Percentiles rank a stretch among this genome's conserved stretches.
These are phyloP conservation scores for Chrysogorgia sp. DNA, from an alignment of 92 coral and sea anemone species.

Conservation along the genomic window DNA sequence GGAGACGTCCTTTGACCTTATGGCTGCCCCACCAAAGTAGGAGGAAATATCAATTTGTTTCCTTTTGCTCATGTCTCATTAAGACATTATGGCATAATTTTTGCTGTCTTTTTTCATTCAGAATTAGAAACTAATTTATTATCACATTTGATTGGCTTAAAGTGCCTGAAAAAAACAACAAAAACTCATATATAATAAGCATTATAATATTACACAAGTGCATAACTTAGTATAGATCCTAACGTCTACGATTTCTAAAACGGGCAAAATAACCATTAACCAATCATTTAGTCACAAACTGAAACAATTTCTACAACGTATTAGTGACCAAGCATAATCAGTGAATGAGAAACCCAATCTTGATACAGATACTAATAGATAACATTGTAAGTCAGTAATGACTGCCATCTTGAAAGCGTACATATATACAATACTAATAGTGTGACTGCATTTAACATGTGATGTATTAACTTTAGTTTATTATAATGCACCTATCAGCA, in stretches of 20 bases:
- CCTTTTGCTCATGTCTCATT: constrained; percentile 20
- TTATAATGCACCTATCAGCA: no score
- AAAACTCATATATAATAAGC: constrained; percentile 1
- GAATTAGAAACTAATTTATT: neutral
- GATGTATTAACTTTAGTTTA: constrained; percentile 3
- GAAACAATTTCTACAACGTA: neutral
- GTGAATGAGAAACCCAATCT: constrained; percentile 15
- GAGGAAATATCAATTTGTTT: constrained; percentile 23
- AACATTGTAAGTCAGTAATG: constrained; percentile 10
- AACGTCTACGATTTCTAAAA: constrained; percentile 12
- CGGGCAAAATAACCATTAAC: constrained; percentile 12
- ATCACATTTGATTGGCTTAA: constrained; percentile 10
- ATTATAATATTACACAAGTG: constrained; percentile 6
- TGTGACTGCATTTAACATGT: constrained; percentile 1
- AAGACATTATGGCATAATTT: neutral
- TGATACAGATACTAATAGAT: neutral
- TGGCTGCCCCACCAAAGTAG: constrained; percentile 23
- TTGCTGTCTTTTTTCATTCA: neutral
- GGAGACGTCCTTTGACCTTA: constrained; percentile 25
- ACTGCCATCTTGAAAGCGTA: constrained; percentile 17
- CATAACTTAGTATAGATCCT: constrained; percentile 8
- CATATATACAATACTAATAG: constrained; percentile 13
- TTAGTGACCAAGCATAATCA: constrained; percentile 16
- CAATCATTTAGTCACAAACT: constrained; percentile 1
- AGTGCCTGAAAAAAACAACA: constrained; percentile 17